A percentile compares a stretch with the other conserved stretches of the same genome.
These are phyloP conservation scores for Boloria selene DNA, from an alignment of 2,888 invertebrate species.

Conservation along the genomic window DNA sequence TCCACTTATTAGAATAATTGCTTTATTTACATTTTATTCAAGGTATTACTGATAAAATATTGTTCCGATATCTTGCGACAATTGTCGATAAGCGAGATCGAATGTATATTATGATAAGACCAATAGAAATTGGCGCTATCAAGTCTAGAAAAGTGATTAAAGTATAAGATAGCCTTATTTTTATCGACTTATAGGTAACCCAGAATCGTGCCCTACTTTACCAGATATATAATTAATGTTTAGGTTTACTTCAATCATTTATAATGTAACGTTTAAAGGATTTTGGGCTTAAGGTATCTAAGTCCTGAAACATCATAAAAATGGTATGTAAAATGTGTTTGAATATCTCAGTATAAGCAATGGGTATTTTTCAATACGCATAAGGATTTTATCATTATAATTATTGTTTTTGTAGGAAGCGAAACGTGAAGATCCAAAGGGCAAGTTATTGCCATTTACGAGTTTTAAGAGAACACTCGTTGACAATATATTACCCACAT, in stretches of 20 bases:
- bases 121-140: background rate
- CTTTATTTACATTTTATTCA: too few relatives aligned
- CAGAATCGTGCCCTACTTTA: slow-evolving; percentile 4
- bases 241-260: background rate
- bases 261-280: background rate
- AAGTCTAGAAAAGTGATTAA: background rate
- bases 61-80: too few relatives aligned
- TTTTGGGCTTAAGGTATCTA: background rate
- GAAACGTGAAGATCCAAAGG: background rate
- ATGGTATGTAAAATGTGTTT: slow-evolving; percentile 2
- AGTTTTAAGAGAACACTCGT: background rate
- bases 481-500: slow-evolving; percentile 1
- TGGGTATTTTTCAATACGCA: background rate
- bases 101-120: background rate
- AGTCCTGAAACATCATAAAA: background rate
- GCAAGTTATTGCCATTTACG: background rate
- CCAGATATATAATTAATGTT: background rate
- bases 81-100: too few relatives aligned
- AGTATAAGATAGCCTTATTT: slow-evolving; percentile 6
- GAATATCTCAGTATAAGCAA: background rate
- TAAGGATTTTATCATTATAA: too few relatives aligned
- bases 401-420: background rate
- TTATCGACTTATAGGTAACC: slow-evolving; percentile 3
- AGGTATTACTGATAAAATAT: too few relatives aligned
- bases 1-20: too few relatives aligned